A percentile compares a stretch with the other conserved stretches of the same genome.
Conservation (phyloP, 23 tunicate genomes). For the Styela clava region DNA sequence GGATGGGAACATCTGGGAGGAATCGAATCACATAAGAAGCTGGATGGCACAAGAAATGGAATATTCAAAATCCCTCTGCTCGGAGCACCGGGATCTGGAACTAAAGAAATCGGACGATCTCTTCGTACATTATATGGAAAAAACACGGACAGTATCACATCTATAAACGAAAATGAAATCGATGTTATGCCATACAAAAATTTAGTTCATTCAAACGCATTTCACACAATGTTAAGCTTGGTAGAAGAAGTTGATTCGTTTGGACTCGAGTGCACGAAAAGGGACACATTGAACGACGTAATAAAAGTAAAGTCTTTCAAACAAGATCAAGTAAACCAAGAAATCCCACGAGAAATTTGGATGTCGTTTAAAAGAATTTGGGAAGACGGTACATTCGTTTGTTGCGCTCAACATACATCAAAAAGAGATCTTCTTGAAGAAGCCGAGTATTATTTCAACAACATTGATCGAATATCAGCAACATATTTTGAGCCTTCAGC, state of each 20-base stretch:
- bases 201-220: background rate
- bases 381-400: background rate
- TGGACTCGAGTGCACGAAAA: background rate
- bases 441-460: conserved; percentile 3
- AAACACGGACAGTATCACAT: background rate
- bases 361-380: conserved; percentile 4
- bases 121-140: conserved; percentile 2
- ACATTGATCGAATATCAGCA: background rate
- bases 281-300: background rate
- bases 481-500: background rate
- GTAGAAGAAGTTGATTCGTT: background rate
- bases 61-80: background rate
- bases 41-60: conserved; percentile 3
- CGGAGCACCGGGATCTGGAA: conserved; percentile 12
- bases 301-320: background rate
- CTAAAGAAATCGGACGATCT: background rate
- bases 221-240: background rate
- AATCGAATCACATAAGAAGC: background rate
- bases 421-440: background rate
- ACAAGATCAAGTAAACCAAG: background rate
- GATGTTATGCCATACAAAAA: conserved; percentile 3
- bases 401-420: background rate
- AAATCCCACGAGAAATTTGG: conserved; percentile 10
- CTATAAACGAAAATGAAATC: background rate
- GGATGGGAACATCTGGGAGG: conserved; percentile 20